phyloP scores from a whole-genome alignment of 92 coral and sea anemone genomes.

The Pocillopora grandis region DNA sequence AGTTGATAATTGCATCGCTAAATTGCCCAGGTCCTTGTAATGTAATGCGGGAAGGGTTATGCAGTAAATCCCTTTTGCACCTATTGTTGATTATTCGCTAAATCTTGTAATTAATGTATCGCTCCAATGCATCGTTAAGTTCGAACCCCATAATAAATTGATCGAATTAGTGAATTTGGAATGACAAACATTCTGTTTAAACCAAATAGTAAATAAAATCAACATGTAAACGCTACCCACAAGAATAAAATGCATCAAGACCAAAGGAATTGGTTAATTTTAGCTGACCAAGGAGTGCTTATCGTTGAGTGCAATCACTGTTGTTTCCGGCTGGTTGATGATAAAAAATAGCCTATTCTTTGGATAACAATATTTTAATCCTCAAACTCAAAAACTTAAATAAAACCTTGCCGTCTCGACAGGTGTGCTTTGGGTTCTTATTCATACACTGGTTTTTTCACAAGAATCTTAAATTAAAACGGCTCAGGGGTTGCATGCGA shows the following conservation, averaged over 20 bases:
- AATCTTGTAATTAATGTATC: constrained; percentile 24
- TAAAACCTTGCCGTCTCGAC: constrained; percentile 11
- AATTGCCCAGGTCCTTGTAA: constrained; percentile 1
- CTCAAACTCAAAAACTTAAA: constrained; percentile 4
- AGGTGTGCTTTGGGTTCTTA: constrained; percentile 14
- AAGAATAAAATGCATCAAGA: not conserved
- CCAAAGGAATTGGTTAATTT: not conserved
- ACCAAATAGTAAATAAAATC: not conserved
- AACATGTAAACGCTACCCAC: not conserved
- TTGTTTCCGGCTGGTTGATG: constrained; percentile 33
- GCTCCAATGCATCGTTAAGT: not conserved
- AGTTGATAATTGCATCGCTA: constrained; percentile 9
- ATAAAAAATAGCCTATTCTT: constrained; percentile 28
- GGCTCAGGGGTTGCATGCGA: not conserved
- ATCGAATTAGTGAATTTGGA: not conserved
- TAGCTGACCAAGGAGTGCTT: not conserved
- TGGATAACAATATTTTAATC: constrained; percentile 6
- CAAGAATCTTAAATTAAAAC: not conserved
- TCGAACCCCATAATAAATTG: not conserved
- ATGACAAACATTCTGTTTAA: not conserved
- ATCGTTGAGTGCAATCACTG: not conserved
- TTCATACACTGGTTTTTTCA: not conserved
- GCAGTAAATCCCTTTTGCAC: constrained; percentile 27
- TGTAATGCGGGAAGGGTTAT: constrained; percentile 28
- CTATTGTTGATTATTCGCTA: constrained; percentile 22